Percentiles rank a stretch among this genome's conserved stretches.
phyloP scores from a whole-genome alignment of 1,140 invertebrate genomes.

The Drosophila ogumai region DNA sequence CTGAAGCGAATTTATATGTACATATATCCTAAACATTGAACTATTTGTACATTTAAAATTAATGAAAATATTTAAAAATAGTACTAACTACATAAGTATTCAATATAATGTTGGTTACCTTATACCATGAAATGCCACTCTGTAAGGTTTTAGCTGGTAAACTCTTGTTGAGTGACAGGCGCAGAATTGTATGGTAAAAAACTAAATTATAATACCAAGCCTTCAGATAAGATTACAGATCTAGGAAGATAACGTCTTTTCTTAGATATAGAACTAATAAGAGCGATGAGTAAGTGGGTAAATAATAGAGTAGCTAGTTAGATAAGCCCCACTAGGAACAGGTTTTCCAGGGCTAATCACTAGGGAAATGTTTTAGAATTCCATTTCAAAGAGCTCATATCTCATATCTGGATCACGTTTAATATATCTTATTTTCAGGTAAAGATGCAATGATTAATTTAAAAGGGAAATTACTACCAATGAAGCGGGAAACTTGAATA shows the following conservation, averaged over 20 bases:
- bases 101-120: too few species aligned
- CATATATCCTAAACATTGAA: background rate
- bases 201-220: background rate
- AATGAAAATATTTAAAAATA: too few species aligned
- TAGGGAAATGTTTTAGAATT: background rate
- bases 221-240: conserved; percentile 36
- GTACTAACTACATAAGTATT: too few species aligned
- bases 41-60: background rate
- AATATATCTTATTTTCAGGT: background rate
- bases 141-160: background rate
- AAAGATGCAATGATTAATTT: background rate
- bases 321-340: background rate
- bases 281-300: background rate
- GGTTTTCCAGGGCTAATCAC: background rate
- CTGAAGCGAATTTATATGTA: too few species aligned
- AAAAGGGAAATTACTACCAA: too few species aligned
- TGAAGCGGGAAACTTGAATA: too few species aligned
- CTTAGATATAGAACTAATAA: conserved; percentile 13
- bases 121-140: background rate
- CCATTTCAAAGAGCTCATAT: background rate
- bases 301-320: background rate
- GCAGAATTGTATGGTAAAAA: background rate
- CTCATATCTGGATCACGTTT: background rate
- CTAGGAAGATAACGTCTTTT: conserved; percentile 10
- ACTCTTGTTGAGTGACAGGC: conserved; percentile 6